A percentile compares a stretch with the other conserved stretches of the same genome.
Conservation (phyloP, 1,140 invertebrate species). For the Pissodes strobi region DNA sequence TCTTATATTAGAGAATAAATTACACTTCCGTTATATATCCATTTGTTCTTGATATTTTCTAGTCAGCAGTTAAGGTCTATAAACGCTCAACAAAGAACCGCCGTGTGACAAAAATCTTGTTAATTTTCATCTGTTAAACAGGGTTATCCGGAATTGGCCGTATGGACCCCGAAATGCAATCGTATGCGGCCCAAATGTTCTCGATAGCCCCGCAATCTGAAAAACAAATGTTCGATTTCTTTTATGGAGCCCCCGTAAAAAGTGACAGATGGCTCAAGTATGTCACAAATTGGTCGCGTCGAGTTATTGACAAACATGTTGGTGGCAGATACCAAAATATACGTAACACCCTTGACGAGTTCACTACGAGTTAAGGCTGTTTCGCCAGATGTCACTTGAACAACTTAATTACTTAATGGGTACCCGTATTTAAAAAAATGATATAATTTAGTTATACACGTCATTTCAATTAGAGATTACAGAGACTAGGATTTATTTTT, state of each 20-base stretch:
- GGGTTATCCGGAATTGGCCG: neutral
- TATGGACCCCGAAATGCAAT: neutral
- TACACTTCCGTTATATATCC: too few species aligned
- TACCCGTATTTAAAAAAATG: too few species aligned
- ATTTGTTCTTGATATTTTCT: too few species aligned
- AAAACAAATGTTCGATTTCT: constrained; percentile 26
- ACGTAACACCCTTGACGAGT: constrained; percentile 40
- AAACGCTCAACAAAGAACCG: too few species aligned
- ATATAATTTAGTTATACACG: too few species aligned
- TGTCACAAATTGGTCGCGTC: constrained; percentile 22
- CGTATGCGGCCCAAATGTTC: constrained; percentile 4
- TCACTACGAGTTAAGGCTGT: too few species aligned
- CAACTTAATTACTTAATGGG: too few species aligned
- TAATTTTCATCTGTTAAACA: neutral
- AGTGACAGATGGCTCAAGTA: constrained; percentile 24
- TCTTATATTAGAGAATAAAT: too few species aligned
- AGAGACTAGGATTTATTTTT: too few species aligned
- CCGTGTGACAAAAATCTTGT: neutral
- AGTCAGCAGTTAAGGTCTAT: too few species aligned
- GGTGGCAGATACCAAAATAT: constrained; percentile 13
- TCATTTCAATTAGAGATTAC: too few species aligned
- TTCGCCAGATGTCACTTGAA: neutral
- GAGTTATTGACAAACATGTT: constrained; percentile 23
- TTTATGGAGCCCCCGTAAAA: constrained; percentile 5
- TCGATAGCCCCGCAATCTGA: constrained; percentile 16